Conservation (phyloP, 2,113 vertebrate species). For the Halichoerus grypus region DNA sequence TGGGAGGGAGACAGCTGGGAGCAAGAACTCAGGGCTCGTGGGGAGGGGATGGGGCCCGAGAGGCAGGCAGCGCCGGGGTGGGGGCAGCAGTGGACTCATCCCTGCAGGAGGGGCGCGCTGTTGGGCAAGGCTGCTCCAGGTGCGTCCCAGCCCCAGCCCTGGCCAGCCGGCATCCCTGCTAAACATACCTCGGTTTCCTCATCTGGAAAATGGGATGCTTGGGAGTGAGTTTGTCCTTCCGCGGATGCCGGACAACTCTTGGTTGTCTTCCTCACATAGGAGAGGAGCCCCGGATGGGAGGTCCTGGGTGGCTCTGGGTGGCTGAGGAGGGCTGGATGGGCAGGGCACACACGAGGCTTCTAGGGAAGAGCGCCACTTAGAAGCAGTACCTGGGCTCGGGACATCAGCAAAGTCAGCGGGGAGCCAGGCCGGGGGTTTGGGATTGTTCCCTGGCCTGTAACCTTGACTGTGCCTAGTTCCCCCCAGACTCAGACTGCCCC, state of each 20-base stretch:
- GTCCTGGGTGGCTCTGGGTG: neutral
- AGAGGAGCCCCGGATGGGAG: neutral
- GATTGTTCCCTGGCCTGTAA: neutral
- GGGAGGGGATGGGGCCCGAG: neutral
- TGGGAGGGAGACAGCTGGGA: neutral
- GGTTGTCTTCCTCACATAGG: neutral
- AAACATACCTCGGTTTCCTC: neutral
- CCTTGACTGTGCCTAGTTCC: neutral
- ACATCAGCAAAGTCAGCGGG: neutral
- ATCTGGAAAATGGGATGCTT: neutral
- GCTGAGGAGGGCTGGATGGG: neutral
- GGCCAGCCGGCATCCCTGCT: neutral
- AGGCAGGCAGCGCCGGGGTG: neutral
- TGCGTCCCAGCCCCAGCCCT: fast-evolving
- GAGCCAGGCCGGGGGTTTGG: neutral
- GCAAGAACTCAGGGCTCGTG: neutral
- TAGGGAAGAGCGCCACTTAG: fast-evolving
- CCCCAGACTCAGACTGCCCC: neutral
- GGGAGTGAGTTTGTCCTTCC: neutral
- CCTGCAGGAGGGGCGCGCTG: neutral
- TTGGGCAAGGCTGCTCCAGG: too few relatives aligned
- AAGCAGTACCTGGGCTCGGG: neutral
- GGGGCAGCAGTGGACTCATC: too few relatives aligned
- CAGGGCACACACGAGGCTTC: neutral
- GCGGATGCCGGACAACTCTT: neutral